Conservation (phyloP, 2,888 invertebrate genomes). For the Pocota personata region DNA sequence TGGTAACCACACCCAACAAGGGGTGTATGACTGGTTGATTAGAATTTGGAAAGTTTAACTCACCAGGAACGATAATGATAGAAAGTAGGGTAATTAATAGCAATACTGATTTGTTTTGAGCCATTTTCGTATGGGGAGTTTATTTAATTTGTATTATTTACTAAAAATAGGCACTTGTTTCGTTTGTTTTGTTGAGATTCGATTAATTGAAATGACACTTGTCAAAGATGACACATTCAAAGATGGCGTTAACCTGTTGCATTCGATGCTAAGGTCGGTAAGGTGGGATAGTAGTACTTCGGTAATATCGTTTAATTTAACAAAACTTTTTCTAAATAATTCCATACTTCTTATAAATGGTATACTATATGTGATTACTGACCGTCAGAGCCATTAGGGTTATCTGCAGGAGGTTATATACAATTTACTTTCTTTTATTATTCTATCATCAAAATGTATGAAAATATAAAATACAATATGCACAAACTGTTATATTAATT, state of each 20-base stretch:
- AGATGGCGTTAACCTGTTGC: conserved; percentile 21
- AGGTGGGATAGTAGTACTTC: background rate
- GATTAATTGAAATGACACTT: conserved; percentile 34
- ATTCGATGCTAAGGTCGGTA: background rate
- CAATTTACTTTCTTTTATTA: too few species aligned
- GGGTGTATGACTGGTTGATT: background rate
- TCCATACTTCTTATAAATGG: too few species aligned
- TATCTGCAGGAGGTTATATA: too few species aligned
- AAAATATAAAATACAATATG: too few species aligned
- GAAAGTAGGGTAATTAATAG: conserved; percentile 16
- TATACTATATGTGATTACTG: too few species aligned
- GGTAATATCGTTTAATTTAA: too few species aligned
- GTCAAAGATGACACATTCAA: conserved; percentile 25
- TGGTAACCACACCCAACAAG: conserved; percentile 57
- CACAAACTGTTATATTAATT: too few species aligned
- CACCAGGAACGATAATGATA: conserved; percentile 46
- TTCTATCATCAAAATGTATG: too few species aligned
- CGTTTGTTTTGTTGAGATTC: conserved; percentile 62
- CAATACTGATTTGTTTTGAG: conserved; percentile 44
- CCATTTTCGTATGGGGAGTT: conserved; percentile 32
- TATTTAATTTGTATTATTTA: conserved; percentile 14
- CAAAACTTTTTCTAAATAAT: too few species aligned
- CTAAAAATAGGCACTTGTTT: conserved; percentile 52
- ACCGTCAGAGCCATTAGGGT: too few species aligned
- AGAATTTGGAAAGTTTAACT: background rate